phyloP scores from a whole-genome alignment of 2,888 invertebrate genomes.

The Exocentrus adspersus region DNA sequence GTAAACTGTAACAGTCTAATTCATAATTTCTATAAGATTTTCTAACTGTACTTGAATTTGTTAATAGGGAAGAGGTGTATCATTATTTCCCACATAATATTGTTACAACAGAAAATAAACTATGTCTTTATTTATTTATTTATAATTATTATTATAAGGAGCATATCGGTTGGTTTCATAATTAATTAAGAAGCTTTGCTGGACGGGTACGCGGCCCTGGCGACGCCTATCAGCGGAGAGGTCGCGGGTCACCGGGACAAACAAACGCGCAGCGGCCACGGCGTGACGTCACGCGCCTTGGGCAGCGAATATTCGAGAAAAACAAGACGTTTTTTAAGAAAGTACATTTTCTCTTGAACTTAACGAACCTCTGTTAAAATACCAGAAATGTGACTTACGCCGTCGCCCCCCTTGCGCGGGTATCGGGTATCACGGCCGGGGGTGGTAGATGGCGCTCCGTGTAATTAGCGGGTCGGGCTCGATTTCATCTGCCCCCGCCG shows the following conservation, averaged over 20 bases:
- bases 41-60: too few relatives aligned
- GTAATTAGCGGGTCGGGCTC: conserved; percentile 22
- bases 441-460: conserved; percentile 5
- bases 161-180: conserved; percentile 1
- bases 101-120: too few relatives aligned
- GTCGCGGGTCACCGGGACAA: conserved; percentile 52
- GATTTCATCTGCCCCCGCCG: conserved; percentile 26
- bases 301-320: too few relatives aligned
- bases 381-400: too few relatives aligned
- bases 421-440: conserved; percentile 16
- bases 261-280: conserved; percentile 32
- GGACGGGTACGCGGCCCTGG: conserved; percentile 14
- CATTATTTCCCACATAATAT: too few relatives aligned
- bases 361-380: too few relatives aligned
- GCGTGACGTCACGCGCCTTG: too few relatives aligned
- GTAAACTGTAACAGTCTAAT: not conserved
- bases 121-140: too few relatives aligned
- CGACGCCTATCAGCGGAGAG: conserved; percentile 13
- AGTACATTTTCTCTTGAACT: too few relatives aligned
- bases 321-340: too few relatives aligned
- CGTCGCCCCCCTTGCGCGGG: not conserved
- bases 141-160: too few relatives aligned
- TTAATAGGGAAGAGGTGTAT: too few relatives aligned
- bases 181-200: not conserved
- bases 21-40: not conserved